A percentile compares a stretch with the other conserved stretches of the same genome.
Conservation (phyloP, 2,113 vertebrate species). For the Zapus hudsonius region DNA sequence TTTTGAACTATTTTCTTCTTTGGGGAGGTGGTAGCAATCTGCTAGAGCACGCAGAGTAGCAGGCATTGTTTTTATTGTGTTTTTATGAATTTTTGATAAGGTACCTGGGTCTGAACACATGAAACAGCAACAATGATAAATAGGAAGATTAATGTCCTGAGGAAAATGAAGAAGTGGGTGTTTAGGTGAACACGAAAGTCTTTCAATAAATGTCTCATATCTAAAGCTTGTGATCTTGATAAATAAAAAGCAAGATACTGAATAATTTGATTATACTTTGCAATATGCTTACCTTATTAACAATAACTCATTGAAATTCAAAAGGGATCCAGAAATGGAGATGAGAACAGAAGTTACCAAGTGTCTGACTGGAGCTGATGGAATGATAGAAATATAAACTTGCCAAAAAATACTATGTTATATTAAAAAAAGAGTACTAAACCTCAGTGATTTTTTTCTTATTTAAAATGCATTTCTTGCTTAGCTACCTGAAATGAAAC, state of each 20-base stretch:
- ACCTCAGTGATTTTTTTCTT: background rate
- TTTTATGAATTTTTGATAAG: slow-evolving; percentile 68
- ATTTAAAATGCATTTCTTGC: slow-evolving; percentile 7
- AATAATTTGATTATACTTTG: slow-evolving; percentile 63
- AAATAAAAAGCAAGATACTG: slow-evolving; percentile 60
- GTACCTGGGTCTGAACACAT: slow-evolving; percentile 17
- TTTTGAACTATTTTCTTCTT: slow-evolving; percentile 3
- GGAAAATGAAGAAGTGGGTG: slow-evolving; percentile 63
- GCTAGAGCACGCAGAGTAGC: background rate
- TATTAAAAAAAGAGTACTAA: background rate
- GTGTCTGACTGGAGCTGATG: background rate
- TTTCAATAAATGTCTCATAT: slow-evolving; percentile 62
- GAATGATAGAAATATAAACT: background rate
- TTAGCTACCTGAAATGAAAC: background rate
- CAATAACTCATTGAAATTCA: slow-evolving; percentile 55
- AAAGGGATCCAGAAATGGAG: slow-evolving; percentile 3
- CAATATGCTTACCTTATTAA: slow-evolving; percentile 59
- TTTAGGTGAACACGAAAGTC: slow-evolving; percentile 17
- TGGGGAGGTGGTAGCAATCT: background rate
- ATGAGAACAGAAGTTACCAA: background rate
- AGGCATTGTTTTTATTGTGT: slow-evolving; percentile 49
- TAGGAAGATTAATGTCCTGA: slow-evolving; percentile 67
- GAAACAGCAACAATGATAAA: slow-evolving; percentile 54
- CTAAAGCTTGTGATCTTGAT: slow-evolving; percentile 58
- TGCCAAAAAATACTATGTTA: background rate